Evolutionary conservation across 2,888 invertebrate species (phyloP).

Genomic region (Schrankia costaestrigalis): DNA sequence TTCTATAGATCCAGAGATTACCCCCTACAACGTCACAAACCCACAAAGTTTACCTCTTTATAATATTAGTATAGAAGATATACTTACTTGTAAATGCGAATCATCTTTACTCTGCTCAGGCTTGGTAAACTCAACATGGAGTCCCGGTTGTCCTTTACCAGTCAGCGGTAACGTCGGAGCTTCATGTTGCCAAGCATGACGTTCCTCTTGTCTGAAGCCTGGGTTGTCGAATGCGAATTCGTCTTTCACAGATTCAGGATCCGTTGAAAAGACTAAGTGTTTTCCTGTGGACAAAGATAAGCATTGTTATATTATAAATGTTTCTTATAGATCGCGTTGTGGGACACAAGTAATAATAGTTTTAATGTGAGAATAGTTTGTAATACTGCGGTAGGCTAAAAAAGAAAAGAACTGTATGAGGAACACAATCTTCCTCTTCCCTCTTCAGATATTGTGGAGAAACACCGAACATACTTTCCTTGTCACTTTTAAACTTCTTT

Average conservation of each 20-base stretch:
- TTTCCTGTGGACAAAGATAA: conserved; percentile 77
- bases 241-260: conserved; percentile 88
- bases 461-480: too few relatives aligned
- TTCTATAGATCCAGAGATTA: too few relatives aligned
- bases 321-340: too few relatives aligned
- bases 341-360: too few relatives aligned
- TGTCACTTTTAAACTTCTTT: too few relatives aligned
- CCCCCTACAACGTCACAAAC: too few relatives aligned
- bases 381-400: too few relatives aligned
- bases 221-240: conserved; percentile 91
- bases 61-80: neutral
- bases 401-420: too few relatives aligned
- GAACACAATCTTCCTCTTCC: too few relatives aligned
- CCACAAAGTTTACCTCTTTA: too few relatives aligned
- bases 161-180: conserved; percentile 69
- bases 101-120: conserved; percentile 71
- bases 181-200: conserved; percentile 68
- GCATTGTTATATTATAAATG: neutral
- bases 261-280: conserved; percentile 86
- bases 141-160: conserved; percentile 53
- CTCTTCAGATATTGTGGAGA: too few relatives aligned
- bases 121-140: conserved; percentile 69
- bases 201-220: conserved; percentile 83
- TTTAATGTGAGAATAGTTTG: too few relatives aligned
- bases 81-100: conserved; percentile 58